Conservation (phyloP, 2,797 vertebrate genomes). For the Cryptoblepharus egeriae region DNA sequence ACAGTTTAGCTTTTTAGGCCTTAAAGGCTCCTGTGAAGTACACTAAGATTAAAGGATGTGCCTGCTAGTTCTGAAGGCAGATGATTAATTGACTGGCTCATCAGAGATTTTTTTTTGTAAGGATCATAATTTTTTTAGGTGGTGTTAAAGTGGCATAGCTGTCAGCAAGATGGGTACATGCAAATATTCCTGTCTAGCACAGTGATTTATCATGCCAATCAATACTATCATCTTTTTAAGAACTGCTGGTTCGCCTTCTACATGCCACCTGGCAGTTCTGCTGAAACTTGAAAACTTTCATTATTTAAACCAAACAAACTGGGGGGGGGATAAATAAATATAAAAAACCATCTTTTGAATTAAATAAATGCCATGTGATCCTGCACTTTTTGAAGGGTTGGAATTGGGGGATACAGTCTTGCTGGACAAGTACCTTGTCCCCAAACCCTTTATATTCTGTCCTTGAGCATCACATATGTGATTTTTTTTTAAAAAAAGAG, state of each 20-base stretch:
- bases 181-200: not conserved
- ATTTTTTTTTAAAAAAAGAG: too few relatives aligned
- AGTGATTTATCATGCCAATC: not conserved
- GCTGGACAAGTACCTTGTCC: too few relatives aligned
- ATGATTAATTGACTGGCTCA: not conserved
- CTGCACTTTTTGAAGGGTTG: too few relatives aligned
- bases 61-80: not conserved
- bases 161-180: not conserved
- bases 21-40: not conserved
- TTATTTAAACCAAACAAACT: not conserved
- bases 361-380: too few relatives aligned
- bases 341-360: too few relatives aligned
- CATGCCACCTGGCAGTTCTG: not conserved
- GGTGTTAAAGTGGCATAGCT: not conserved
- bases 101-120: not conserved
- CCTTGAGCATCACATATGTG: too few relatives aligned
- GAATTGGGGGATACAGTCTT: too few relatives aligned
- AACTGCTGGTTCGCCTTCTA: not conserved
- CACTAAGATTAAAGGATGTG: not conserved
- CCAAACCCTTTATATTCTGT: too few relatives aligned
- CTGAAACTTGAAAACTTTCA: not conserved
- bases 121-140: not conserved
- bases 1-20: too few relatives aligned
- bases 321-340: too few relatives aligned
- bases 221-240: not conserved